Conservation (phyloP, 2,797 vertebrate species). For the Percopsis omiscomaycus region DNA sequence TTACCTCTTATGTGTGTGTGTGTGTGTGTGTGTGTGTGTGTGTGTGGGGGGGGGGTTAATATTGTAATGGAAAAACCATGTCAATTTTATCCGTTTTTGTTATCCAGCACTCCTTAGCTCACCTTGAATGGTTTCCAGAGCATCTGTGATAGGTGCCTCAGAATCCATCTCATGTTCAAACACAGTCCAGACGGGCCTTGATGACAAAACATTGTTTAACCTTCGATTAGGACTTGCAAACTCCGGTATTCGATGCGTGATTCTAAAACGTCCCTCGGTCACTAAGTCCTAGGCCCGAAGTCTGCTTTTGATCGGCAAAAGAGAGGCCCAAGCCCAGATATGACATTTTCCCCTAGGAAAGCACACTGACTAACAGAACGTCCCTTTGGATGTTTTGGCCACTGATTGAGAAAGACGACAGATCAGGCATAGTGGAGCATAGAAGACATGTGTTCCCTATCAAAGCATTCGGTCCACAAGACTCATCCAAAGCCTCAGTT, state of each 20-base stretch:
- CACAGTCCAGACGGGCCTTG: slow-evolving; percentile 11
- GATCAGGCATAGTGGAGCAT: slow-evolving; percentile 15
- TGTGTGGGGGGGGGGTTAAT: slow-evolving; percentile 1
- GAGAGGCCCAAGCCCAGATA: slow-evolving; percentile 27
- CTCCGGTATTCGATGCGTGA: not conserved
- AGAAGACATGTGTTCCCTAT: slow-evolving; percentile 37
- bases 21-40: slow-evolving; percentile 10
- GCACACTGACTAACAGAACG: slow-evolving; percentile 46
- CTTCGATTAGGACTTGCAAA: slow-evolving; percentile 1
- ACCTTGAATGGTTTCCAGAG: slow-evolving; percentile 17
- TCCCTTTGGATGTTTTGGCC: slow-evolving; percentile 31
- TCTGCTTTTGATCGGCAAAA: slow-evolving; percentile 47
- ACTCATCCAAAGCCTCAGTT: slow-evolving; percentile 13
- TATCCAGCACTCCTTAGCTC: slow-evolving; percentile 24
- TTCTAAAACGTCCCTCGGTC: slow-evolving; percentile 11
- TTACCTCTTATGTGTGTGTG: not conserved
- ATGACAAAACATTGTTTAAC: slow-evolving; percentile 10
- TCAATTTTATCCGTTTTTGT: not conserved
- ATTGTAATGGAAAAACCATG: slow-evolving; percentile 29
- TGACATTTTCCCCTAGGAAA: slow-evolving; percentile 44
- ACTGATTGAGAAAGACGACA: slow-evolving; percentile 24
- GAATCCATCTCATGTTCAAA: not conserved
- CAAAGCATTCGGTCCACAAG: slow-evolving; percentile 12
- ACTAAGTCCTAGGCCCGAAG: slow-evolving; percentile 31
- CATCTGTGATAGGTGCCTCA: not conserved